Evolutionary conservation across 2,113 vertebrate species (phyloP).

Genomic region (Megaleporinus macrocephalus): DNA sequence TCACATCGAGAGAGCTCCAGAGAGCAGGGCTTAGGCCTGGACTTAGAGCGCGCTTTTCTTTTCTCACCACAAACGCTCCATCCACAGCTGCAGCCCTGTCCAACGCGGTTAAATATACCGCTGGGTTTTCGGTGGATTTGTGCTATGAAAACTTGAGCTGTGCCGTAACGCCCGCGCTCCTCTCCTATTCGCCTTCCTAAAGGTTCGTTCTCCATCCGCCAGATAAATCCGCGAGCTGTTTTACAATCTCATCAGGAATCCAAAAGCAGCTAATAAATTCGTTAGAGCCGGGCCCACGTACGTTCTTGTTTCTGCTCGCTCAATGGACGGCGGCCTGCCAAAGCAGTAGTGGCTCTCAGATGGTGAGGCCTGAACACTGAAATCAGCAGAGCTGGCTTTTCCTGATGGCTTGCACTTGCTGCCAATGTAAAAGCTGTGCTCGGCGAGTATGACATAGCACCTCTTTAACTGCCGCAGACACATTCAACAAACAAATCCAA

Average conservation of each 20-base stretch:
- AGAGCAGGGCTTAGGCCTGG: constrained; percentile 6
- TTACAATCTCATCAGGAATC: constrained; percentile 55
- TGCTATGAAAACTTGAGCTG: neutral
- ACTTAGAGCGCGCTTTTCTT: neutral
- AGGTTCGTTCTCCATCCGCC: constrained; percentile 5
- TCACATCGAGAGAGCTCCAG: constrained; percentile 4
- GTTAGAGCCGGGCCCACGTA: constrained; percentile 43
- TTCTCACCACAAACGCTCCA: constrained; percentile 7
- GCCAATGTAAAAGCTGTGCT: constrained; percentile 19
- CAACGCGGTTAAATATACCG: constrained; percentile 12
- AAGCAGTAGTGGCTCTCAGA: constrained; percentile 39
- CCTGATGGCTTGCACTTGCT: constrained; percentile 9
- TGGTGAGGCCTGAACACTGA: constrained; percentile 40
- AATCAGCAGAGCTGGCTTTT: constrained; percentile 23
- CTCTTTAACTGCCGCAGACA: constrained; percentile 48
- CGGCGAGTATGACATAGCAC: constrained; percentile 44
- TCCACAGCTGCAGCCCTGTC: constrained; percentile 12
- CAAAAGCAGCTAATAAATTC: constrained; percentile 50
- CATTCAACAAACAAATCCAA: constrained; percentile 56
- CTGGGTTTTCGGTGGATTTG: constrained; percentile 8
- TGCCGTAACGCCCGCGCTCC: neutral
- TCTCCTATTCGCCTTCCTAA: neutral
- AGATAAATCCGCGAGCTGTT: constrained; percentile 48
- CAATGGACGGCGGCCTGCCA: constrained; percentile 6
- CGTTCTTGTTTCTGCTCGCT: constrained; percentile 20